Evolutionary conservation across 2,797 vertebrate genomes (phyloP).

Genomic region (Protosalanx chinensis): DNA sequence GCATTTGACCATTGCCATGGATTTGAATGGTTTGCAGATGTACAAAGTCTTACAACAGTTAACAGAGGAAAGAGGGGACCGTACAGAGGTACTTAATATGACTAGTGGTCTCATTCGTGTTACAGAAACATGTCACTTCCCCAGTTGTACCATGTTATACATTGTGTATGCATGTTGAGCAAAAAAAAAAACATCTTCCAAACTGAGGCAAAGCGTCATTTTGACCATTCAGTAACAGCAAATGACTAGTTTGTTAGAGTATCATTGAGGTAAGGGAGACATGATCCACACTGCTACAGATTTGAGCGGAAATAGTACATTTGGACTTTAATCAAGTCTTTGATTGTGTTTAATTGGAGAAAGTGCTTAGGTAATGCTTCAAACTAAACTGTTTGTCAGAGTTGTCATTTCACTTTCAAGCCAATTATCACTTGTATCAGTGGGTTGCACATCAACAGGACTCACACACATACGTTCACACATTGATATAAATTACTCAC

Average conservation of each 20-base stretch:
- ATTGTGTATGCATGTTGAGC: slow-evolving; percentile 25
- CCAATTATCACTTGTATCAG: slow-evolving; percentile 44
- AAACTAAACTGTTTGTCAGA: slow-evolving; percentile 34
- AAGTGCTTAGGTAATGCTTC: slow-evolving; percentile 34
- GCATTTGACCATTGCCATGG: slow-evolving; percentile 37
- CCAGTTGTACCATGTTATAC: slow-evolving; percentile 34
- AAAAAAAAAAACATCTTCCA: slow-evolving; percentile 22
- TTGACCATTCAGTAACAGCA: slow-evolving; percentile 33
- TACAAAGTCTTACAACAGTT: slow-evolving; percentile 62
- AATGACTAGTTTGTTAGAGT: slow-evolving; percentile 16
- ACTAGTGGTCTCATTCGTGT: slow-evolving; percentile 7
- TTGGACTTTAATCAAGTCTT: slow-evolving; percentile 46
- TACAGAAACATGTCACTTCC: slow-evolving; percentile 38
- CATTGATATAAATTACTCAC: slow-evolving; percentile 18
- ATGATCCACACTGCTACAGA: slow-evolving; percentile 36
- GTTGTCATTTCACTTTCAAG: slow-evolving; percentile 31
- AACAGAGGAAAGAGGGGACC: slow-evolving; percentile 52
- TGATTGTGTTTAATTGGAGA: slow-evolving; percentile 28
- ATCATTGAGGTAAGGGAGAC: slow-evolving; percentile 30
- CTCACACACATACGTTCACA: slow-evolving; percentile 36
- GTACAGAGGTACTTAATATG: slow-evolving; percentile 44
- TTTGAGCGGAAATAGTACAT: slow-evolving; percentile 49
- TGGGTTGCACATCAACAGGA: slow-evolving; percentile 35
- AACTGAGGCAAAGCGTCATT: slow-evolving; percentile 34
- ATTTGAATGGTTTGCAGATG: slow-evolving; percentile 57